These are phyloP conservation scores for Marisa cornuarietis DNA, from an alignment of 1,140 invertebrate species.

Conservation along the genomic window DNA sequence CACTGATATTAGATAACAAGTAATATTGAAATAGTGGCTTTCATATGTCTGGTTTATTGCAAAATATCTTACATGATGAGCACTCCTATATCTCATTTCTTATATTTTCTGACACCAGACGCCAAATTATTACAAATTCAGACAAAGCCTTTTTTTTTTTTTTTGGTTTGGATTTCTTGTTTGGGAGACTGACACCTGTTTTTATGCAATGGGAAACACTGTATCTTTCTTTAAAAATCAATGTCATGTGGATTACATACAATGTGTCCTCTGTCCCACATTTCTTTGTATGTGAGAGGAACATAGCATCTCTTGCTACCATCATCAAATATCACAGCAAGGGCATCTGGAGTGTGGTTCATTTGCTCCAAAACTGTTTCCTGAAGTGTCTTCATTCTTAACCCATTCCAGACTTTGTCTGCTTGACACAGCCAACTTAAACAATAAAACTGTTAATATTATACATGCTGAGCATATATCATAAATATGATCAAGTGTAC, in stretches of 20 bases:
- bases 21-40: too few relatives aligned
- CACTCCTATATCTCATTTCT: not conserved
- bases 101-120: not conserved
- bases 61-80: too few relatives aligned
- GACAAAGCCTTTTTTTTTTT: too few relatives aligned
- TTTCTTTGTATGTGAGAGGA: conserved; percentile 9
- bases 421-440: too few relatives aligned
- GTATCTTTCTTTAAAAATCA: not conserved
- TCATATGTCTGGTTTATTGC: too few relatives aligned
- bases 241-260: not conserved
- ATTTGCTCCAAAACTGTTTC: conserved; percentile 15
- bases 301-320: not conserved
- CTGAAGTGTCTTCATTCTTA: too few relatives aligned
- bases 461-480: too few relatives aligned
- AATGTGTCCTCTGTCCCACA: conserved; percentile 9
- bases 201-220: not conserved
- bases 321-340: conserved; percentile 17
- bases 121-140: not conserved
- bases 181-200: not conserved
- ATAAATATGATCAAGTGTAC: too few relatives aligned
- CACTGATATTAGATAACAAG: too few relatives aligned
- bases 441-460: too few relatives aligned
- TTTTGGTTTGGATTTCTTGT: not conserved
- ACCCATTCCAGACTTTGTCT: too few relatives aligned
- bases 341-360: not conserved